phyloP scores from a whole-genome alignment of 2,888 invertebrate species.

The Diarsia brunnea region DNA sequence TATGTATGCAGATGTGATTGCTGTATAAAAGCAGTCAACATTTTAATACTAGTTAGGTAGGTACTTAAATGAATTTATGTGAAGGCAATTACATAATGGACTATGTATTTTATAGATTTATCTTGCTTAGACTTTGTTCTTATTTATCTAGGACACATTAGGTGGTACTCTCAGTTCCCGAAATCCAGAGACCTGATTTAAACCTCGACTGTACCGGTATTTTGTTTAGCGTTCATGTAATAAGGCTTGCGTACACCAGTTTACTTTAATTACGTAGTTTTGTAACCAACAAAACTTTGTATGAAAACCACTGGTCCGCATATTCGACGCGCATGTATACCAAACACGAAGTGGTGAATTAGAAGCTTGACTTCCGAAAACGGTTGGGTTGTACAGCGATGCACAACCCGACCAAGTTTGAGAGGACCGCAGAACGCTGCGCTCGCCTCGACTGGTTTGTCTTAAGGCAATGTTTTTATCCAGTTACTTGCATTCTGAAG shows the following conservation, averaged over 20 bases:
- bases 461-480: slow-evolving; percentile 88
- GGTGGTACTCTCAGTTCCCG: background rate
- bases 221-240: slow-evolving; percentile 2
- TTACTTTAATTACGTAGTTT: slow-evolving; percentile 1
- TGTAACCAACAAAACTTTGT: background rate
- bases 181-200: slow-evolving; percentile 9
- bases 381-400: slow-evolving; percentile 43
- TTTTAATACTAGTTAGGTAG: slow-evolving; percentile 25
- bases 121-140: slow-evolving; percentile 1
- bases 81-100: slow-evolving; percentile 16
- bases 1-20: slow-evolving; percentile 40
- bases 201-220: background rate
- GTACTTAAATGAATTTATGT: slow-evolving; percentile 10
- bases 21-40: slow-evolving; percentile 14
- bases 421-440: slow-evolving; percentile 71
- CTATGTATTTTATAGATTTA: background rate
- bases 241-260: background rate
- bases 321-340: slow-evolving; percentile 23
- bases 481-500: slow-evolving; percentile 90
- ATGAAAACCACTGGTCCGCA: slow-evolving; percentile 3
- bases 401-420: slow-evolving; percentile 70
- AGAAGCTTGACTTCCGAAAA: slow-evolving; percentile 31
- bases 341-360: slow-evolving; percentile 7
- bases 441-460: slow-evolving; percentile 85
- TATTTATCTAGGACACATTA: background rate